Conservation (phyloP, 1,140 invertebrate genomes). For the Plectrocnemia conspersa region DNA sequence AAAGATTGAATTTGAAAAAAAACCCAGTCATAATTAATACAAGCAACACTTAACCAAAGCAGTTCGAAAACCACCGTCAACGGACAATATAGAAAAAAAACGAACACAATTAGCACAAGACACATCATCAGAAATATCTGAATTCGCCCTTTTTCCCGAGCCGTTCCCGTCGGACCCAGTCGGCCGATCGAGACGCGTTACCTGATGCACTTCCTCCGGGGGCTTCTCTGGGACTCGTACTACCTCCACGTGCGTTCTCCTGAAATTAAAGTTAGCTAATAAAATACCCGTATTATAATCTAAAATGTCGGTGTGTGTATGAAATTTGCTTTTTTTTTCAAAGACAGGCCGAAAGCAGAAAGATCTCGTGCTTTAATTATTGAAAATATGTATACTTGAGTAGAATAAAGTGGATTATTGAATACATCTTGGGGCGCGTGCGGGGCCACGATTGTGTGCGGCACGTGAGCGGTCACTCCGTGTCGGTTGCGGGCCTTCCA, state of each 20-base stretch:
- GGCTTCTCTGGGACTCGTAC: slow-evolving; percentile 48
- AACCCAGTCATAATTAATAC: too few species aligned
- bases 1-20: slow-evolving; percentile 4
- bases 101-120: background rate
- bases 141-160: slow-evolving; percentile 94
- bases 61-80: background rate
- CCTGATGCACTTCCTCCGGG: slow-evolving; percentile 40
- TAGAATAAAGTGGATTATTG: slow-evolving; percentile 67
- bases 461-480: slow-evolving; percentile 88
- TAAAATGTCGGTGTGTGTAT: background rate
- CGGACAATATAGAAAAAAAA: background rate
- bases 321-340: background rate
- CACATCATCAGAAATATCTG: slow-evolving; percentile 75
- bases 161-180: slow-evolving; percentile 81
- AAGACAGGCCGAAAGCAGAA: background rate
- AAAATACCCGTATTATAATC: background rate
- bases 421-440: slow-evolving; percentile 61
- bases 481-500: slow-evolving; percentile 93
- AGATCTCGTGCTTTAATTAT: slow-evolving; percentile 39
- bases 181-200: slow-evolving; percentile 43
- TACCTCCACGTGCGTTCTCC: slow-evolving; percentile 44
- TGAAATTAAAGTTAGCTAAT: background rate
- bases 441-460: slow-evolving; percentile 92
- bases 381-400: slow-evolving; percentile 27
- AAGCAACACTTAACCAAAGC: slow-evolving; percentile 3